Base-by-base conservation (phyloP, 2,797 vertebrate species). In the Melanogrammus aeglefinus region DNA sequence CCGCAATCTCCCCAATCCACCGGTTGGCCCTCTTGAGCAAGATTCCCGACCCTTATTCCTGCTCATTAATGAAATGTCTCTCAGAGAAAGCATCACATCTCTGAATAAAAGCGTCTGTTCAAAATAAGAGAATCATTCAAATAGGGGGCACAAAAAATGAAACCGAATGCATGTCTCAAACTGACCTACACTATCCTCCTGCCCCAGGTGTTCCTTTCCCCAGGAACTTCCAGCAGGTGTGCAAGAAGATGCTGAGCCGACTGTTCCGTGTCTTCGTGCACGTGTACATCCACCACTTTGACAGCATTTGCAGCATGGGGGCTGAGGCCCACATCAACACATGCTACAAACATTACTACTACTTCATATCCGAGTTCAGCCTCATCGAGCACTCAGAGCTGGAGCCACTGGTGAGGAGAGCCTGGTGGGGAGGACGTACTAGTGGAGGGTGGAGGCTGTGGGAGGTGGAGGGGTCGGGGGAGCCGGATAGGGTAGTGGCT, bases 321-420 rank as follows among this genome's bases (percentile, higher is more conserved):
- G 97, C 98, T 0, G 98, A 99, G 87, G 98, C 98, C 2, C 98
- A 99, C 0, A 97, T 99, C 92, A 99, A 99, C 87, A 99, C 98
- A 90, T 99, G 98, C 93, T 99, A 99, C 94, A 99, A 99, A 84
- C 97, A 99, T 90, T 99, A 98, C 90, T 99, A 98, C 90, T 99
- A 95, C 92, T 99, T 99, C 94, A 98, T 98, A 91, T 95, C 92
- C 0, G 97, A 99, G 91, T 99, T 99, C 94, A 96, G 95, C 92
- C 95, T 99, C 76, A 94, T 99, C 77, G 97, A 99, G 87, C 95
- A 97, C 84, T 94, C 96, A 41, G 98, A 99, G 86, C 93, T 99
- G 80, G 96, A 97, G 89, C 98, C 97, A 13, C 91, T 99, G 97
- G 98, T 99, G 91, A 98, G 97, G 57, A 12, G 5, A n/a, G 6